phyloP scores from a whole-genome alignment of 1,140 invertebrate species.

The Anoplolepis gracilipes region DNA sequence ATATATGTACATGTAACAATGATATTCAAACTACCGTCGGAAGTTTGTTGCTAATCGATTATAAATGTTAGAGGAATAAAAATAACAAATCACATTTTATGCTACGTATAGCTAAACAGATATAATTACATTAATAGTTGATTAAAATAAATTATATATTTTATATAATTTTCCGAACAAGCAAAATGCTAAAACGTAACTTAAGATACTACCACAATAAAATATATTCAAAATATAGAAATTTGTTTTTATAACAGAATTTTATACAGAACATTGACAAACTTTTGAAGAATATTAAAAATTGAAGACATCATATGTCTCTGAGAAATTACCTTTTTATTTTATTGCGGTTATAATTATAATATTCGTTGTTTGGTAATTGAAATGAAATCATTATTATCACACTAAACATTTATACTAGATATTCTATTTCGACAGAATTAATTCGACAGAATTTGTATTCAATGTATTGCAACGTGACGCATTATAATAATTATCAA shows the following conservation, averaged over 20 bases:
- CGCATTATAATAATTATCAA: neutral
- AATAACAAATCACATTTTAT: slow-evolving; percentile 63
- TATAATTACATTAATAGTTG: slow-evolving; percentile 41
- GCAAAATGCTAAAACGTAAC: neutral
- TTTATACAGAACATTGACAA: neutral
- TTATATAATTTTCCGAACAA: slow-evolving; percentile 22
- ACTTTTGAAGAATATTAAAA: neutral
- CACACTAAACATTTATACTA: slow-evolving; percentile 3
- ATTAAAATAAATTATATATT: slow-evolving; percentile 35
- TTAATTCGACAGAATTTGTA: slow-evolving; percentile 1
- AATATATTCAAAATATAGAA: slow-evolving; percentile 10
- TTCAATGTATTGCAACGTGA: neutral
- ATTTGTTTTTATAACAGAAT: slow-evolving; percentile 29
- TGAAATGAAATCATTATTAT: slow-evolving; percentile 1
- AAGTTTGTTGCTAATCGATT: slow-evolving; percentile 59
- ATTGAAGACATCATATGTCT: neutral
- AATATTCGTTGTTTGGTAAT: slow-evolving; percentile 19
- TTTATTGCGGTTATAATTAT: slow-evolving; percentile 16
- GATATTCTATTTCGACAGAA: slow-evolving; percentile 5
- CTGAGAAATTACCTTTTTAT: neutral
- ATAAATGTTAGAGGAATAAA: slow-evolving; percentile 70
- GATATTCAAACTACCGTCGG: slow-evolving; percentile 49
- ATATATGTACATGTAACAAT: slow-evolving; percentile 71
- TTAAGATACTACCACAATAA: neutral
- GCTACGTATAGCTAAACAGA: slow-evolving; percentile 14